These are phyloP conservation scores for Bujurquina vittata DNA, from an alignment of 2,113 vertebrate genomes.

Conservation along the genomic window DNA sequence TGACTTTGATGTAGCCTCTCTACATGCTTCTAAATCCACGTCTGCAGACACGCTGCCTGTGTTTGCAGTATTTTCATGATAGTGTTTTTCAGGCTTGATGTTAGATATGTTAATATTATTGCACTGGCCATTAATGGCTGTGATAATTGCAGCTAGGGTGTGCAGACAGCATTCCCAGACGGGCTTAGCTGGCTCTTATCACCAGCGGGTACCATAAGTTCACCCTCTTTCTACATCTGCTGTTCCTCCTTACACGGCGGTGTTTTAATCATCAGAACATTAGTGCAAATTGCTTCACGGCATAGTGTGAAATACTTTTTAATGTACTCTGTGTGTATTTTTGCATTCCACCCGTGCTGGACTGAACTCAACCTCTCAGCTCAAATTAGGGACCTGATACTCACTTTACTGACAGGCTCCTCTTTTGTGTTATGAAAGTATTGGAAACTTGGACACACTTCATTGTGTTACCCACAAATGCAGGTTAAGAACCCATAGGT, in stretches of 20 bases:
- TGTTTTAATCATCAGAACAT: slow-evolving; percentile 36
- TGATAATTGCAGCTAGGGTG: slow-evolving; percentile 37
- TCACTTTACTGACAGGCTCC: background rate
- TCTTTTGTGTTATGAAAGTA: background rate
- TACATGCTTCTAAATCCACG: background rate
- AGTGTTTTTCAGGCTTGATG: background rate
- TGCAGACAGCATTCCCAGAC: slow-evolving; percentile 61
- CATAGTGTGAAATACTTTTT: slow-evolving; percentile 16
- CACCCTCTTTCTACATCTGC: slow-evolving; percentile 19
- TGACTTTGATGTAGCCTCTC: slow-evolving; percentile 4
- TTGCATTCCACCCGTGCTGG: slow-evolving; percentile 16
- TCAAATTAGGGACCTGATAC: background rate
- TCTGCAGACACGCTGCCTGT: background rate
- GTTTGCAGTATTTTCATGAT: background rate
- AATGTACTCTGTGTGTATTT: slow-evolving; percentile 4
- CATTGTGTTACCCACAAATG: rapidly evolving
- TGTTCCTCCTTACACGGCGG: background rate
- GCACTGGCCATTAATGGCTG: background rate
- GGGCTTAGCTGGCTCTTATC: slow-evolving; percentile 52
- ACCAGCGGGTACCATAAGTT: slow-evolving; percentile 20
- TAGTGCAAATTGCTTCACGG: slow-evolving; percentile 53
- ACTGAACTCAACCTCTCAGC: background rate
- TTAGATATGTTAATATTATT: slow-evolving; percentile 18
- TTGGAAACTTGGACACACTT: background rate
- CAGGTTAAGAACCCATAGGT: background rate